phyloP scores from a whole-genome alignment of 2,113 vertebrate species.

The Ochotona princeps region DNA sequence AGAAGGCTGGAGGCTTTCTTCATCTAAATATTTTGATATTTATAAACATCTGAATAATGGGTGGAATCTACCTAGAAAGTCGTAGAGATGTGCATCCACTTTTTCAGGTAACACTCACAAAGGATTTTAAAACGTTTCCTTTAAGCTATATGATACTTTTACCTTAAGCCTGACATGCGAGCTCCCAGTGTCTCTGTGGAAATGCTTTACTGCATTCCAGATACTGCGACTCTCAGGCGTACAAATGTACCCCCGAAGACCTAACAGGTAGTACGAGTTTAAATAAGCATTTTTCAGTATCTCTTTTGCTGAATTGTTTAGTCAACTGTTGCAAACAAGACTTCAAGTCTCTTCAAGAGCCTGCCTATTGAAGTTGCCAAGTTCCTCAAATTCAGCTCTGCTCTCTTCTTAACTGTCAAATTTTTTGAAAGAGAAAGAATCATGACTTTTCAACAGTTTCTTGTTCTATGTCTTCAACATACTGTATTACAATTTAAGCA shows the following conservation, averaged over 20 bases:
- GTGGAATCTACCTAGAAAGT: neutral
- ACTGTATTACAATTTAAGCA: slow-evolving; percentile 22
- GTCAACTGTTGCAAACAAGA: neutral
- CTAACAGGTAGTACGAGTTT: neutral
- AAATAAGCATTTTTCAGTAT: neutral
- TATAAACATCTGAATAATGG: neutral
- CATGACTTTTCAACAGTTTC: slow-evolving; percentile 1
- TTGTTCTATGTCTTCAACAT: slow-evolving; percentile 31
- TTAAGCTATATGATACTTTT: neutral
- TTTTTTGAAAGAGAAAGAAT: slow-evolving; percentile 42
- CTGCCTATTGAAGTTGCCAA: neutral
- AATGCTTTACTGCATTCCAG: neutral
- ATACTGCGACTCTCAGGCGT: neutral
- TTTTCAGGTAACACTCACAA: neutral
- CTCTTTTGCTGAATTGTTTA: neutral
- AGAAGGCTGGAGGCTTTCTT: neutral
- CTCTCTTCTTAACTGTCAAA: neutral
- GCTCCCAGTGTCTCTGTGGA: neutral
- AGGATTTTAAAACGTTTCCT: neutral
- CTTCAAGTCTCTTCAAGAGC: neutral
- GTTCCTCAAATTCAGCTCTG: neutral
- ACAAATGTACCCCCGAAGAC: neutral
- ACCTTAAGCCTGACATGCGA: neutral
- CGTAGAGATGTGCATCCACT: neutral
- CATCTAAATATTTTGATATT: neutral